Conservation (phyloP, 1,140 invertebrate species). For the Popillia japonica region DNA sequence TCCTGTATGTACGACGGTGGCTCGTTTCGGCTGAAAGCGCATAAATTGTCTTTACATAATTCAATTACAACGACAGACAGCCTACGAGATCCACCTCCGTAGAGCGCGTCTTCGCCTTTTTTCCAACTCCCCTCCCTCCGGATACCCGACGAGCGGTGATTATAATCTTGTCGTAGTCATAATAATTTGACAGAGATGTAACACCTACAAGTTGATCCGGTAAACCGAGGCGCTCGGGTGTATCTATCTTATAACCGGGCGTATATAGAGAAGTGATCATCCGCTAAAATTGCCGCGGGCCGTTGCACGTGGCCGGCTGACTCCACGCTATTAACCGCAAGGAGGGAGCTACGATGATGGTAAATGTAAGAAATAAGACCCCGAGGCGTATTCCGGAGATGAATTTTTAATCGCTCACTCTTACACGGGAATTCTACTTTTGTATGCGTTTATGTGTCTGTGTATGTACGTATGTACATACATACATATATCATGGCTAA, state of each 20-base stretch:
- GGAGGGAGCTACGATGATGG: background rate
- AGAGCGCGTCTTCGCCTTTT: background rate
- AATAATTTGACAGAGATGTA: slow-evolving; percentile 12
- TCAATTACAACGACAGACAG: background rate
- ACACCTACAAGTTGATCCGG: background rate
- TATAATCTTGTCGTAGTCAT: background rate
- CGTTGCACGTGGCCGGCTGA: slow-evolving; percentile 20
- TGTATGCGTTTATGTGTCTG: background rate
- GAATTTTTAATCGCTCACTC: background rate
- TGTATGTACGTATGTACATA: too few species aligned
- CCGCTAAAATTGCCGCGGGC: slow-evolving; percentile 4
- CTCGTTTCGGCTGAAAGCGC: background rate
- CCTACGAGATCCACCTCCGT: background rate
- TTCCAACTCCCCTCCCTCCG: background rate
- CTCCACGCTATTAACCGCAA: slow-evolving; percentile 13
- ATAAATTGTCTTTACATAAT: slow-evolving; percentile 6
- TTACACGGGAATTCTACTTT: background rate
- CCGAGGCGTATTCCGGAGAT: slow-evolving; percentile 1
- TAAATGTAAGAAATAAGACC: background rate
- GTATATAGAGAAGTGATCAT: background rate
- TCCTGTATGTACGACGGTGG: background rate
- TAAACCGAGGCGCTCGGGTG: too few species aligned
- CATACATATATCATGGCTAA: too few species aligned
- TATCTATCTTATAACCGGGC: too few species aligned
- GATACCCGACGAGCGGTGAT: background rate